A percentile compares a stretch with the other conserved stretches of the same genome.
Conservation (phyloP, 2,113 vertebrate species). For the Egretta garzetta region DNA sequence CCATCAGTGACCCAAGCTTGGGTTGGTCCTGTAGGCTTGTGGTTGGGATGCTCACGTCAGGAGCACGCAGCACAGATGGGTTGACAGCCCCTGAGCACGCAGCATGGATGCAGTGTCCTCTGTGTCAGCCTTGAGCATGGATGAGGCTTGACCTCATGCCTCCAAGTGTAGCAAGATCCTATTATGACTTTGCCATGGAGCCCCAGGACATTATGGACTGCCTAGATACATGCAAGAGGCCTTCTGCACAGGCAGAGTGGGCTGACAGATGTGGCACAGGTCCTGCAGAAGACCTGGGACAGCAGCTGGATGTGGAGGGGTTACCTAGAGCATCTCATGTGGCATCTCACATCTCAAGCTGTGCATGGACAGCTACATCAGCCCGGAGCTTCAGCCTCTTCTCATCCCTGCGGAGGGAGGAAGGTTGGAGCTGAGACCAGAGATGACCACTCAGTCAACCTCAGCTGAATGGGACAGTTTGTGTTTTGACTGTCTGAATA, state of each 20-base stretch:
- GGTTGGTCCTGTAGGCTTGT: accelerated
- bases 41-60: not conserved
- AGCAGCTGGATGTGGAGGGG: not conserved
- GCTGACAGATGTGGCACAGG: not conserved
- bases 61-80: not conserved
- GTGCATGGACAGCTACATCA: not conserved
- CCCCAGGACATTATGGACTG: too few relatives aligned
- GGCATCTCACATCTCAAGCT: too few relatives aligned
- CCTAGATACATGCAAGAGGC: not conserved
- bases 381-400: not conserved
- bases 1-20: not conserved
- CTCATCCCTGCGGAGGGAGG: not conserved
- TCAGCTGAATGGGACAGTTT: not conserved
- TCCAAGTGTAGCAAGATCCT: not conserved
- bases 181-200: not conserved
- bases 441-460: not conserved
- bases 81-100: not conserved
- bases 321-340: not conserved
- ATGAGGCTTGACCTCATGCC: not conserved
- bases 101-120: not conserved
- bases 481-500: not conserved
- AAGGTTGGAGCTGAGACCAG: not conserved
- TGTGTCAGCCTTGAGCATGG: not conserved
- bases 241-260: not conserved
- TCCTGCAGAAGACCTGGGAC: not conserved